Percentiles rank a stretch among this genome's conserved stretches.
Evolutionary conservation across 1,140 invertebrate species (phyloP).

Genomic region (Anoplolepis gracilipes): DNA sequence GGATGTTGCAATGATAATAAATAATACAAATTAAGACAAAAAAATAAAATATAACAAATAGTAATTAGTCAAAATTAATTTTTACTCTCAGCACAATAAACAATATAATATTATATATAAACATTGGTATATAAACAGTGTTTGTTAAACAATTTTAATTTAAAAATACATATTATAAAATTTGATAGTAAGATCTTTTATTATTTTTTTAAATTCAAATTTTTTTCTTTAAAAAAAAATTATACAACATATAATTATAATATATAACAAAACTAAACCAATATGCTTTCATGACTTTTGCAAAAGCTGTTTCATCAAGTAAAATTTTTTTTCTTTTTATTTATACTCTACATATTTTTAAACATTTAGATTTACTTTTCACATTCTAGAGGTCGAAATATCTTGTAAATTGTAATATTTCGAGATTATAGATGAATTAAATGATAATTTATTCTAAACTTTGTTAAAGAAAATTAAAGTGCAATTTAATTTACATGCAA

Average conservation of each 20-base stretch:
- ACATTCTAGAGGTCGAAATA: not conserved
- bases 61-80: not conserved
- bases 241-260: not conserved
- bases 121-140: not conserved
- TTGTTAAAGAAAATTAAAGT: not conserved
- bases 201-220: not conserved
- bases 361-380: not conserved
- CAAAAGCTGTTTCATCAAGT: not conserved
- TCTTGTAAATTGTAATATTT: not conserved
- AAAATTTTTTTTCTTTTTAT: not conserved
- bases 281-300: not conserved
- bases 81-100: not conserved
- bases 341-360: not conserved
- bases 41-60: not conserved
- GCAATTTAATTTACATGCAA: conserved; percentile 2
- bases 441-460: conserved; percentile 7
- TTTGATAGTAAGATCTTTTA: not conserved
- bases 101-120: not conserved
- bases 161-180: not conserved
- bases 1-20: not conserved
- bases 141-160: not conserved
- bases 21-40: not conserved
- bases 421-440: not conserved
- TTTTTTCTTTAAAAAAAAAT: not conserved
- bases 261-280: not conserved